A percentile compares a stretch with the other conserved stretches of the same genome.
These are phyloP conservation scores for Xiphophorus couchianus DNA, from an alignment of 2,113 vertebrate genomes.

Conservation along the genomic window DNA sequence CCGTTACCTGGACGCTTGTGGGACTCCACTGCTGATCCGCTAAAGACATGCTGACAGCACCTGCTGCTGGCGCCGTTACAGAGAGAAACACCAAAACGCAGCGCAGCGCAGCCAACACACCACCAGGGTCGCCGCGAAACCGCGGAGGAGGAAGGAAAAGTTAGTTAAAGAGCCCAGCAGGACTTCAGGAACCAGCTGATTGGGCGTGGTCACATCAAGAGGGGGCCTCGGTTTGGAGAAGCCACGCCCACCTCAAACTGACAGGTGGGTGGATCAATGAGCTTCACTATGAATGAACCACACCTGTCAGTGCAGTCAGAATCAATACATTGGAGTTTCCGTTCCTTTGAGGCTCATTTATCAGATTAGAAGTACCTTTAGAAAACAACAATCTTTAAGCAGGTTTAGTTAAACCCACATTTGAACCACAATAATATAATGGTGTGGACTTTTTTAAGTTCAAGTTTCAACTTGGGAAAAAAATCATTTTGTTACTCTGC, in stretches of 20 bases:
- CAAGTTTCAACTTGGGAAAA: too few relatives aligned
- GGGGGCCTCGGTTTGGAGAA: slow-evolving; percentile 8
- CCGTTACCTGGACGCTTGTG: slow-evolving; percentile 92
- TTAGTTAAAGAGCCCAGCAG: slow-evolving; percentile 8
- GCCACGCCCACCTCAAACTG: slow-evolving; percentile 48
- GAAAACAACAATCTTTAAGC: too few relatives aligned
- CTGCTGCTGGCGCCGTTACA: background rate
- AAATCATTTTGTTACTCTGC: too few relatives aligned
- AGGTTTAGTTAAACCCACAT: too few relatives aligned
- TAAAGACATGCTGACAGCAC: slow-evolving; percentile 75
- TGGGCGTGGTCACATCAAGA: slow-evolving; percentile 52
- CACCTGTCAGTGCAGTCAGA: background rate
- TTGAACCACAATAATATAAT: too few relatives aligned
- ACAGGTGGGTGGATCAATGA: slow-evolving; percentile 16
- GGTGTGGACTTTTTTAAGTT: too few relatives aligned
- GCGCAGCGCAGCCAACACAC: background rate
- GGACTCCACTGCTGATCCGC: slow-evolving; percentile 84
- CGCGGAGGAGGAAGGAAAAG: slow-evolving; percentile 20
- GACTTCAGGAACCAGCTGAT: slow-evolving; percentile 64
- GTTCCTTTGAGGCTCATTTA: background rate
- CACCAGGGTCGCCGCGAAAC: background rate
- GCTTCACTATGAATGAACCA: background rate
- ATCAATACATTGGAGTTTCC: background rate
- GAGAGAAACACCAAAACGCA: background rate
- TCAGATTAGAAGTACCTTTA: too few relatives aligned